A percentile compares a stretch with the other conserved stretches of the same genome.
These are phyloP conservation scores for Hirtodrosophila histrioides DNA, from an alignment of 2,888 invertebrate genomes.

Conservation along the genomic window DNA sequence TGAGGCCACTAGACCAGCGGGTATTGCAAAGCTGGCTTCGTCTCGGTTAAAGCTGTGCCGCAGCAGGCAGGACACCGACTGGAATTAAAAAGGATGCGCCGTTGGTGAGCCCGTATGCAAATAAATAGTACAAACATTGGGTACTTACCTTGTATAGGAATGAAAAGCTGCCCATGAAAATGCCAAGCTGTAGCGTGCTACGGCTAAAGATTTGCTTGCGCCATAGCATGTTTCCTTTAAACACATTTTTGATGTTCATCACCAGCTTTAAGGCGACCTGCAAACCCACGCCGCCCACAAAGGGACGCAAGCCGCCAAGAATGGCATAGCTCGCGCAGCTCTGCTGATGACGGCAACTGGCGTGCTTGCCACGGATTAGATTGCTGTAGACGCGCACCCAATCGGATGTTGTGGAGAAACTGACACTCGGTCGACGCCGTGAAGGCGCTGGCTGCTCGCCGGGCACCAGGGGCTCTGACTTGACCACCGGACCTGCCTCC, in stretches of 20 bases:
- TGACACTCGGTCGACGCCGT: slow-evolving; percentile 54
- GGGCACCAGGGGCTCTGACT: slow-evolving; percentile 4
- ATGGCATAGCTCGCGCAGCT: slow-evolving; percentile 87
- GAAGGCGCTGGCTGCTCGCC: slow-evolving; percentile 53
- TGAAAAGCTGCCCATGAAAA: slow-evolving; percentile 89
- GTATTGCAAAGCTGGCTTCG: slow-evolving; percentile 87
- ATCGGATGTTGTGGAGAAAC: slow-evolving; percentile 68
- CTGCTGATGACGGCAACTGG: slow-evolving; percentile 87
- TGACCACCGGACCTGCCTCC: slow-evolving; percentile 85
- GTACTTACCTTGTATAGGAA: slow-evolving; percentile 87
- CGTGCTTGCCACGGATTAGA: slow-evolving; percentile 81
- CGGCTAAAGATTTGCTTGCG: slow-evolving; percentile 85
- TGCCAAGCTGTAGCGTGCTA: slow-evolving; percentile 87
- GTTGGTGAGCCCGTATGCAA: neutral
- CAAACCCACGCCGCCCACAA: slow-evolving; percentile 87
- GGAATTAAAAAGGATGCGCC: slow-evolving; percentile 30
- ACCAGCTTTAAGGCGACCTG: slow-evolving; percentile 87
- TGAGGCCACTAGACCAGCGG: slow-evolving; percentile 90
- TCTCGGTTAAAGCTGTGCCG: slow-evolving; percentile 87
- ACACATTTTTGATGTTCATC: slow-evolving; percentile 86
- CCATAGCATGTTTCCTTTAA: slow-evolving; percentile 85
- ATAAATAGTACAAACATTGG: neutral
- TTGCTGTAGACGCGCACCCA: slow-evolving; percentile 77
- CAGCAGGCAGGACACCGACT: slow-evolving; percentile 88
- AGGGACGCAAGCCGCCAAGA: slow-evolving; percentile 86